phyloP scores from a whole-genome alignment of 2,888 invertebrate species.

The Nipponacmea schrenckii region DNA sequence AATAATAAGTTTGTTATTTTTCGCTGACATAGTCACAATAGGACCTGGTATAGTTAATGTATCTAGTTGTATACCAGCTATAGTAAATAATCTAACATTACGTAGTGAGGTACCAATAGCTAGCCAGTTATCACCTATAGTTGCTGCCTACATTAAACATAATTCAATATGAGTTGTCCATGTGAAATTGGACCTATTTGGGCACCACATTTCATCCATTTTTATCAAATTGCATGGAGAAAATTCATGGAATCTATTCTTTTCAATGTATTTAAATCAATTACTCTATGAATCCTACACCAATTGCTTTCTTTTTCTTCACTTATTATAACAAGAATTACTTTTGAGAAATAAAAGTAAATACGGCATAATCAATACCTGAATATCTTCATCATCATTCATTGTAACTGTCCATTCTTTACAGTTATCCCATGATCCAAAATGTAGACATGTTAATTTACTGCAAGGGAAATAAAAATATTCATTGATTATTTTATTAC shows the following conservation, averaged over 20 bases:
- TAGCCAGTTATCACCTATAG: slow-evolving; percentile 76
- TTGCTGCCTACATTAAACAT: slow-evolving; percentile 68
- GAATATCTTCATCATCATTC: slow-evolving; percentile 82
- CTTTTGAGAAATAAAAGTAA: background rate
- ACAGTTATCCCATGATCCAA: slow-evolving; percentile 75
- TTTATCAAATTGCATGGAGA: too few species aligned
- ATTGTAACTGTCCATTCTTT: slow-evolving; percentile 88
- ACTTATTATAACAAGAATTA: too few species aligned
- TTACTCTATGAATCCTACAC: too few species aligned
- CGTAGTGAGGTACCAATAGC: slow-evolving; percentile 82
- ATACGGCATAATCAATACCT: slow-evolving; percentile 72
- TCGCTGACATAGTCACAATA: slow-evolving; percentile 77
- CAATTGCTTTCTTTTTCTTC: too few species aligned
- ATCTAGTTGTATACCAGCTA: slow-evolving; percentile 88
- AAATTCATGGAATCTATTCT: too few species aligned
- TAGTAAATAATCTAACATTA: slow-evolving; percentile 83
- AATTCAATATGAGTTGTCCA: too few species aligned
- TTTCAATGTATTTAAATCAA: too few species aligned
- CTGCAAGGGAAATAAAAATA: slow-evolving; percentile 67
- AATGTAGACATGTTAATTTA: slow-evolving; percentile 80
- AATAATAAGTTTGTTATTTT: slow-evolving; percentile 74
- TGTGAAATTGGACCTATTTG: too few species aligned
- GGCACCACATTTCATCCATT: too few species aligned
- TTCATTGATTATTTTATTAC: too few species aligned
- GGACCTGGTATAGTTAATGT: slow-evolving; percentile 80